Percentiles rank a stretch among this genome's conserved stretches.
Evolutionary conservation across 2,888 invertebrate genomes (phyloP).

Genomic region (Drosophila setosimentum): DNA sequence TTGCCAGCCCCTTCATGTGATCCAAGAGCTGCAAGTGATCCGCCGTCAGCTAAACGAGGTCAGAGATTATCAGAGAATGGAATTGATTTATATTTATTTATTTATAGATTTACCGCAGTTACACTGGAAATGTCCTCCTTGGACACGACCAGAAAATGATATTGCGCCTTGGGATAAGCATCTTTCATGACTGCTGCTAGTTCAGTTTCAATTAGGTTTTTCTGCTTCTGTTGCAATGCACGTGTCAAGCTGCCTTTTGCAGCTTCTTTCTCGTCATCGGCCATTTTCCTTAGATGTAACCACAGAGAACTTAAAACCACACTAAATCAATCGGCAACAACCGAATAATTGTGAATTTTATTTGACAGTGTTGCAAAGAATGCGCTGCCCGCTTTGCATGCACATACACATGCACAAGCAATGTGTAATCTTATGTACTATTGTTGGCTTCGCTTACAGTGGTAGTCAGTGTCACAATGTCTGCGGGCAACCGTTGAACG

Average conservation of each 20-base stretch:
- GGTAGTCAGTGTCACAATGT: slow-evolving; percentile 83
- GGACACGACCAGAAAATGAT: slow-evolving; percentile 58
- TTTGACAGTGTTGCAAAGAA: no score
- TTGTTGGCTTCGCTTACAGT: not conserved
- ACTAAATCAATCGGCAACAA: no score
- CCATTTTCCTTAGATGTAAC: not conserved
- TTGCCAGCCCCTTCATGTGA: slow-evolving; percentile 61
- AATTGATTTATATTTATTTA: not conserved
- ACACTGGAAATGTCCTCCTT: slow-evolving; percentile 46
- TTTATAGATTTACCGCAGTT: slow-evolving; percentile 31
- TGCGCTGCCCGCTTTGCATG: no score
- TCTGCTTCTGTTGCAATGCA: not conserved
- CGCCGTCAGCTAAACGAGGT: slow-evolving; percentile 41
- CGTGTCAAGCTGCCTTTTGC: not conserved
- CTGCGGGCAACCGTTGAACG: slow-evolving; percentile 71
- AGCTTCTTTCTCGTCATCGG: accelerated
- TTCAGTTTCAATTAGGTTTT: slow-evolving; percentile 45
- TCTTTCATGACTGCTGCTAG: slow-evolving; percentile 52
- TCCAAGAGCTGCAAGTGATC: slow-evolving; percentile 59
- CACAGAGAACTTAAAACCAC: not conserved
- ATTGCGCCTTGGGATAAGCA: slow-evolving; percentile 56
- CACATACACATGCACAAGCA: no score
- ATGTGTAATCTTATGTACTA: no score
- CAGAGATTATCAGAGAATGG: not conserved
- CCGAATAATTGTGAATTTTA: no score